Conservation (phyloP, 2,888 invertebrate genomes). For the Diarsia rubi region DNA sequence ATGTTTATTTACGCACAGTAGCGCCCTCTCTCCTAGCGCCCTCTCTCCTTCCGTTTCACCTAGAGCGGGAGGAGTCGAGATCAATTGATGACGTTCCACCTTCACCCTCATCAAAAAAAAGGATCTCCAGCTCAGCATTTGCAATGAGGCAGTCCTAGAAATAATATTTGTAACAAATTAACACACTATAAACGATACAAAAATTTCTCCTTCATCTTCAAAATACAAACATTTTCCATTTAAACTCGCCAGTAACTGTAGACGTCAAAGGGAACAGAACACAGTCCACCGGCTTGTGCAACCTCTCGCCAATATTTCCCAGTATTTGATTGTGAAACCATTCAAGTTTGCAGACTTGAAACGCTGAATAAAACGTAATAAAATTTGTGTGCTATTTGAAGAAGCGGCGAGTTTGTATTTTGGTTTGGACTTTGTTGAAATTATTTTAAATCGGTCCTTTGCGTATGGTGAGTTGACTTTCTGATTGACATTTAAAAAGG, state of each 20-base stretch:
- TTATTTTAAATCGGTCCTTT: not conserved
- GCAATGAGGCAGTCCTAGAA: not conserved
- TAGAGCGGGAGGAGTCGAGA: no score
- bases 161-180: not conserved
- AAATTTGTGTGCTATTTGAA: slow-evolving; percentile 31
- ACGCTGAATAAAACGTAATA: slow-evolving; percentile 27
- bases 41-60: no score
- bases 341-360: slow-evolving; percentile 42
- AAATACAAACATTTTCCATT: slow-evolving; percentile 20
- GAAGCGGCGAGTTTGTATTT: not conserved
- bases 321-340: slow-evolving; percentile 51
- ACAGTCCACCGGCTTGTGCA: slow-evolving; percentile 27
- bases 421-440: not conserved
- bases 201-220: not conserved
- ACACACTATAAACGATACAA: not conserved
- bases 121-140: no score
- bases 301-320: slow-evolving; percentile 10
- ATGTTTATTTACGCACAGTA: no score
- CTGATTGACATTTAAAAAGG: not conserved
- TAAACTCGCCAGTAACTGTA: not conserved
- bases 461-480: not conserved
- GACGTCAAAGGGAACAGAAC: slow-evolving; percentile 42
- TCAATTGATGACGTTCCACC: no score
- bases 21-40: no score
- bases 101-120: no score